Conservation (phyloP, 2,797 vertebrate genomes). For the Lagorchestes hirsutus region DNA sequence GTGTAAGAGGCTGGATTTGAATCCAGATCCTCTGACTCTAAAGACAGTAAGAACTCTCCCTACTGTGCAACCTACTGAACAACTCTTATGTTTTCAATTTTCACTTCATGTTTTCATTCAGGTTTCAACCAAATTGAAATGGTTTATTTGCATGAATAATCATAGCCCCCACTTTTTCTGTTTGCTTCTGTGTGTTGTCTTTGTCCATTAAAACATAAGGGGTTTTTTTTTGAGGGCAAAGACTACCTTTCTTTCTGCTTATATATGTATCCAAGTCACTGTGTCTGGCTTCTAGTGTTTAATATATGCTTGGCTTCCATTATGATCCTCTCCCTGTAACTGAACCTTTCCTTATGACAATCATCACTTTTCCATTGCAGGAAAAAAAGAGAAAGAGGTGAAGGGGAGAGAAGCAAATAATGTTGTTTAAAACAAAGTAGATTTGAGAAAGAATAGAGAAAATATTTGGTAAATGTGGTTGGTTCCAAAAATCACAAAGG, state of each 20-base stretch:
- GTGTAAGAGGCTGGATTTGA: not conserved
- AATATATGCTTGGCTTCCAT: not conserved
- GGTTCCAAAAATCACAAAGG: slow-evolving; percentile 6
- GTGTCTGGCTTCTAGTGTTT: slow-evolving; percentile 14
- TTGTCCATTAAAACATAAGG: not conserved
- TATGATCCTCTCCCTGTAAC: not conserved
- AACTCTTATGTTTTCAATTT: not conserved
- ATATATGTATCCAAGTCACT: not conserved
- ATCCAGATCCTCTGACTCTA: not conserved
- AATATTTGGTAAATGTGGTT: not conserved
- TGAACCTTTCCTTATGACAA: not conserved
- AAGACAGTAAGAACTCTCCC: not conserved
- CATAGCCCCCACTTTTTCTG: not conserved
- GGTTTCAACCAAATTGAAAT: slow-evolving; percentile 26
- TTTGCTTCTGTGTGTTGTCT: slow-evolving; percentile 14
- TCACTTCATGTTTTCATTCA: slow-evolving; percentile 42
- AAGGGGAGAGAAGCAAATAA: not conserved
- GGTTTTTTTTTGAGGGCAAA: not conserved
- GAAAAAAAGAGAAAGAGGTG: slow-evolving; percentile 4
- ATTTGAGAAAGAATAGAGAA: not conserved
- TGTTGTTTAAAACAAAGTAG: not conserved
- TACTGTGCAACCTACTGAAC: not conserved
- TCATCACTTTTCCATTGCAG: slow-evolving; percentile 23
- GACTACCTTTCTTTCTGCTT: not conserved
- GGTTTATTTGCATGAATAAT: slow-evolving; percentile 24